Conservation (phyloP, 30 jellyfish, hydroid and myxozoan species). For the Catostylus mosaicus region DNA sequence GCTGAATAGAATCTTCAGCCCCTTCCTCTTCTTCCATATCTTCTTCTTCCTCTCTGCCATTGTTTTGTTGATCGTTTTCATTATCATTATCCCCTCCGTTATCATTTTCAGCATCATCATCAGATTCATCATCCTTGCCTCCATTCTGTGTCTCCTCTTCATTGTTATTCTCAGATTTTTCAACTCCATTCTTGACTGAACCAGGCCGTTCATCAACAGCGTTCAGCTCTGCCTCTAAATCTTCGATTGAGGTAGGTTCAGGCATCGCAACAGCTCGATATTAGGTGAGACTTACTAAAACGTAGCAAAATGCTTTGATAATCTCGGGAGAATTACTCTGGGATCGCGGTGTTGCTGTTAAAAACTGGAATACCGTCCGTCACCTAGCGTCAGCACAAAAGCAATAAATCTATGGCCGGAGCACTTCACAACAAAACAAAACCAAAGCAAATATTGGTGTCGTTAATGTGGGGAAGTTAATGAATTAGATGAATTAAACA, state of each 20-base stretch:
- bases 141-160: constrained; percentile 1
- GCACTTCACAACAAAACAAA: constrained; percentile 6
- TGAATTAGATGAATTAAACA: constrained; percentile 11
- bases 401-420: background rate
- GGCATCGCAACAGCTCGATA: too few species aligned
- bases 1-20: constrained; percentile 13
- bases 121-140: background rate
- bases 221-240: constrained; percentile 43
- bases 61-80: constrained; percentile 7
- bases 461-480: background rate
- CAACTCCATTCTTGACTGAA: constrained; percentile 16
- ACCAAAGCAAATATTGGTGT: constrained; percentile 5
- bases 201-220: background rate
- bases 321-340: too few species aligned
- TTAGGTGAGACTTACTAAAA: too few species aligned
- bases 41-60: background rate
- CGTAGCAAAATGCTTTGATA: too few species aligned
- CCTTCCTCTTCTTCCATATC: constrained; percentile 12
- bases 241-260: constrained; percentile 56
- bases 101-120: too few species aligned
- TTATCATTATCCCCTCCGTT: background rate
- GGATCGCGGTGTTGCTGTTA: too few species aligned
- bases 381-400: background rate
- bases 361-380: too few species aligned
- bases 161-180: background rate